Base-by-base conservation (phyloP, 2,113 vertebrate species). In the Casuarius casuarius region DNA sequence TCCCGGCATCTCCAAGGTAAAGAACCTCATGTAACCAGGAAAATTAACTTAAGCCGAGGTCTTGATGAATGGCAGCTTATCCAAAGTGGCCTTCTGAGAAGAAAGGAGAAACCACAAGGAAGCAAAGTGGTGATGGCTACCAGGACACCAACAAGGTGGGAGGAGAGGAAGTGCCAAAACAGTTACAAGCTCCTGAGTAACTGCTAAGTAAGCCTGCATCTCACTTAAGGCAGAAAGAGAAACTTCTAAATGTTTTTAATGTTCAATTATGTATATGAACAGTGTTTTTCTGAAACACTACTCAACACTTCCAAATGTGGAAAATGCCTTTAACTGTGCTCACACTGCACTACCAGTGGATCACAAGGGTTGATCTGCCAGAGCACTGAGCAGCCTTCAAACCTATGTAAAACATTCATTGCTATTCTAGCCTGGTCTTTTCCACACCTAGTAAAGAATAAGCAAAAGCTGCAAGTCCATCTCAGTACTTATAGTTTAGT, bases 141-240 rank as follows among this genome's bases (percentile, higher is more conserved):
- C 78, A 12, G 15, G 40, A 62, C 61, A 58, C 35, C 40, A 48
- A 38, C 17, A 3, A 42, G 8, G 10, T 2, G 9, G 16, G 12
- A 71, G 7, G 8, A 83, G 7, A 58, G 9, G 22, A 84, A 67
- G 58, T 9, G 19, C 38, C 25, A 15, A 0, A 0, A 0, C 4
- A 8, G 38, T 31, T 15, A 46, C 6, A 4, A 82, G 10, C 6
- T 7, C 13, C 2, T 4, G 3, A 29, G 12, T 1, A 58, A 83
- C 19, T 0, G 3, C 28, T 68, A 40, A 42, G 52, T 12, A 29
- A 67, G 3, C 33, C 40, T 1, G 1, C 3, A 0, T 0, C 6
- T 13, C 20, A n/a, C 26, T 63, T 38, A 25, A 7, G 8, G 42
- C 44, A 70, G 28, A 14, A 75, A 48, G 5, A 76, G 7, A 52